Evolutionary conservation across 1,140 invertebrate species (phyloP).

Genomic region (Mercenaria mercenaria): DNA sequence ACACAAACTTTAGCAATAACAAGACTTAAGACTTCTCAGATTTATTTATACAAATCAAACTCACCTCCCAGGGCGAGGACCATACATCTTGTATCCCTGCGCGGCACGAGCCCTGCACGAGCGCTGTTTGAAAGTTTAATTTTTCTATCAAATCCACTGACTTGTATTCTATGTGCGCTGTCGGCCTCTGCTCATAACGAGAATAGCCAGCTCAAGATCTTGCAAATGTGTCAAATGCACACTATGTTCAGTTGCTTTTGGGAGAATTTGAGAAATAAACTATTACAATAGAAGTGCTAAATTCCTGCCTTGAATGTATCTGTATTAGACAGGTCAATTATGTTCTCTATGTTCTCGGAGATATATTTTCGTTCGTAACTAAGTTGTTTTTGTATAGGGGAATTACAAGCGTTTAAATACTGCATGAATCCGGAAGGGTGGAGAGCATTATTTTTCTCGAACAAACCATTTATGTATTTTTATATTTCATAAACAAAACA

Average conservation of each 20-base stretch:
- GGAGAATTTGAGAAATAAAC: slow-evolving; percentile 27
- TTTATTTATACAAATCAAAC: slow-evolving; percentile 60
- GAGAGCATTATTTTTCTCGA: too few relatives aligned
- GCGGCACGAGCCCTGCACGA: slow-evolving; percentile 1
- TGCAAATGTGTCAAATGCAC: slow-evolving; percentile 40
- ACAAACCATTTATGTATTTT: too few relatives aligned
- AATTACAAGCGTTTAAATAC: too few relatives aligned
- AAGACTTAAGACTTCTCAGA: slow-evolving; percentile 4
- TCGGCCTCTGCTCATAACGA: not conserved
- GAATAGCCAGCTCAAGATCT: not conserved
- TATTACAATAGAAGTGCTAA: not conserved
- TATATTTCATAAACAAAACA: too few relatives aligned
- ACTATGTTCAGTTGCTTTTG: slow-evolving; percentile 21
- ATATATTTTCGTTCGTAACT: too few relatives aligned
- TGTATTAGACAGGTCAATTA: slow-evolving; percentile 26
- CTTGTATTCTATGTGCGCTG: slow-evolving; percentile 37
- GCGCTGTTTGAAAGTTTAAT: slow-evolving; percentile 36
- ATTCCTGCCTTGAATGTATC: not conserved
- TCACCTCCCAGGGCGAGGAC: slow-evolving; percentile 36
- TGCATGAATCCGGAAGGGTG: too few relatives aligned
- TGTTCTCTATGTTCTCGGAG: too few relatives aligned
- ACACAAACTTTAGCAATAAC: slow-evolving; percentile 43
- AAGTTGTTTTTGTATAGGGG: too few relatives aligned
- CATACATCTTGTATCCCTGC: slow-evolving; percentile 18
- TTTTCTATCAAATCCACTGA: slow-evolving; percentile 26